phyloP scores from a whole-genome alignment of 2,113 vertebrate genomes.

The Embiotoca jacksoni region DNA sequence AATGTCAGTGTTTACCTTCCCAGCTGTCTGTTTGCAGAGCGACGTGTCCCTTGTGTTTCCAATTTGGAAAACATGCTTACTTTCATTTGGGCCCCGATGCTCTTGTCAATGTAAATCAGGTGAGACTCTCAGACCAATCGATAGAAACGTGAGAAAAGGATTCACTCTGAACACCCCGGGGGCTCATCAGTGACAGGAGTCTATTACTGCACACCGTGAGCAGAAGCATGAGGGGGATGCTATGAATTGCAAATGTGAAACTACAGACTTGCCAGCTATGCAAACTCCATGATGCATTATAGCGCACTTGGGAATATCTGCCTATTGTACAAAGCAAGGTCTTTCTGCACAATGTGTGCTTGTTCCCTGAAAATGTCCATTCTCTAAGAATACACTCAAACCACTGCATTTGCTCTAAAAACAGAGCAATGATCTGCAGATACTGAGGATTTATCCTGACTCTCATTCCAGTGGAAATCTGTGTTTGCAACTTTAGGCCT shows the following conservation, averaged over 20 bases:
- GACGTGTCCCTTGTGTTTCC: constrained; percentile 59
- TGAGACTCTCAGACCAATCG: constrained; percentile 59
- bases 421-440: constrained; percentile 1
- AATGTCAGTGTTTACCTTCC: constrained; percentile 52
- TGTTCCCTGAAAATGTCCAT: constrained; percentile 34
- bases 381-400: constrained; percentile 24
- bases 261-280: constrained; percentile 64
- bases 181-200: constrained; percentile 74
- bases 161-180: constrained; percentile 57
- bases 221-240: constrained; percentile 35
- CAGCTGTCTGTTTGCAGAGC: constrained; percentile 37
- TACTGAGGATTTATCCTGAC: too few species aligned
- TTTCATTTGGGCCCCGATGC: constrained; percentile 59
- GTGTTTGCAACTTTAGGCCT: constrained; percentile 27
- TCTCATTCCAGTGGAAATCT: constrained; percentile 28
- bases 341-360: constrained; percentile 17
- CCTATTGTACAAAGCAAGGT: constrained; percentile 46
- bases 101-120: constrained; percentile 75
- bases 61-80: constrained; percentile 72
- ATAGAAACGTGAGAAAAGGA: constrained; percentile 70
- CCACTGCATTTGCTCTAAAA: constrained; percentile 26
- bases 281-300: constrained; percentile 67
- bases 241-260: constrained; percentile 74
- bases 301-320: constrained; percentile 59
- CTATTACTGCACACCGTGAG: constrained; percentile 67